Percentiles rank a stretch among this genome's conserved stretches.
Evolutionary conservation across 2,888 invertebrate genomes (phyloP).

Genomic region (Dolichomitus sp.): DNA sequence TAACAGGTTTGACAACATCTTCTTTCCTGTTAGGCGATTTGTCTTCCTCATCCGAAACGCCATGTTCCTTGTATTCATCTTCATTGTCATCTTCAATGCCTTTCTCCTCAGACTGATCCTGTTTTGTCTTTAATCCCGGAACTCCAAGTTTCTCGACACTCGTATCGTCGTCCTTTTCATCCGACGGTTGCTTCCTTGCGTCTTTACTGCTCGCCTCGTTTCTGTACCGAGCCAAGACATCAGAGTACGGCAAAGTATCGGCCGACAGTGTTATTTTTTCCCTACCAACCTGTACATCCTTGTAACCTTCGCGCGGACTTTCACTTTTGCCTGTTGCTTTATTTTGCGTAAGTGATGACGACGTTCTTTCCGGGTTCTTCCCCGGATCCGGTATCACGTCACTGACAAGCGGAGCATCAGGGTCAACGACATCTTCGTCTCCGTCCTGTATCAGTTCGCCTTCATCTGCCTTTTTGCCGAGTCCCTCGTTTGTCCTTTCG

Average conservation of each 20-base stretch:
- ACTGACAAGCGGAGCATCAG: slow-evolving; percentile 62
- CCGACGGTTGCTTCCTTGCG: neutral
- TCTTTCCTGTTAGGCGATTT: slow-evolving; percentile 63
- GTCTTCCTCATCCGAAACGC: slow-evolving; percentile 64
- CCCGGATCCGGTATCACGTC: slow-evolving; percentile 34
- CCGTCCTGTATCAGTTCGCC: neutral
- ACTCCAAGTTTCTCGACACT: slow-evolving; percentile 69
- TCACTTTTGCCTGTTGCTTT: slow-evolving; percentile 56
- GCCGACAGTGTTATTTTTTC: neutral
- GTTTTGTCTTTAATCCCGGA: neutral
- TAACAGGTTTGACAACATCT: neutral
- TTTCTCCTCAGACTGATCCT: slow-evolving; percentile 54
- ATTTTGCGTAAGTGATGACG: slow-evolving; percentile 3
- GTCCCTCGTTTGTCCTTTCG: neutral
- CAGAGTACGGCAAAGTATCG: neutral
- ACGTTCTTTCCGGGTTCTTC: slow-evolving; percentile 45
- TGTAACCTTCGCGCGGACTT: slow-evolving; percentile 52
- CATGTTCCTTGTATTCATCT: neutral
- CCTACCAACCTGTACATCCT: slow-evolving; percentile 12
- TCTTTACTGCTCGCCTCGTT: slow-evolving; percentile 4
- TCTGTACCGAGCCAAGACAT: neutral
- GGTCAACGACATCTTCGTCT: slow-evolving; percentile 70
- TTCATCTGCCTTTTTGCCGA: neutral
- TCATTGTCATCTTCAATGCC: slow-evolving; percentile 33
- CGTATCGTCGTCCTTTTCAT: slow-evolving; percentile 19